These are phyloP conservation scores for Botrylloides violaceus DNA, from an alignment of 23 tunicate genomes.

Conservation along the genomic window DNA sequence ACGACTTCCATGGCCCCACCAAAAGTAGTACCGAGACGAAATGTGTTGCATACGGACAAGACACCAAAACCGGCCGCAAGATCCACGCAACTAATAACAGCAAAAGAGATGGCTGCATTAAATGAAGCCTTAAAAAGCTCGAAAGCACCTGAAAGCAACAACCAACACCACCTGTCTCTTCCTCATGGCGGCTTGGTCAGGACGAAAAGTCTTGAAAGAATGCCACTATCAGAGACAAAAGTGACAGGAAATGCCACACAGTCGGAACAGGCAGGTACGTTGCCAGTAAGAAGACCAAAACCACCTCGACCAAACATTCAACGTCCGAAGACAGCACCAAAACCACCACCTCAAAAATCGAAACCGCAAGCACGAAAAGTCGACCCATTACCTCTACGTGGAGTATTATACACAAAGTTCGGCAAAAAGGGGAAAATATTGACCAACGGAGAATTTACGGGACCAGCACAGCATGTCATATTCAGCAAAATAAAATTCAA, in stretches of 20 bases:
- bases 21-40: slow-evolving; percentile 9
- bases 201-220: background rate
- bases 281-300: slow-evolving; percentile 17
- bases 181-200: background rate
- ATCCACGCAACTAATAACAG: background rate
- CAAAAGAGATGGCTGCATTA: background rate
- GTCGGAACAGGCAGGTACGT: background rate
- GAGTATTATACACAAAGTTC: slow-evolving; percentile 10
- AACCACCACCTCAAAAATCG: slow-evolving; percentile 11
- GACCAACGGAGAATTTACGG: slow-evolving; percentile 31
- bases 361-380: background rate
- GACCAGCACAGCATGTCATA: slow-evolving; percentile 32
- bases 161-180: background rate
- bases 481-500: slow-evolving; percentile 18
- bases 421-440: slow-evolving; percentile 30
- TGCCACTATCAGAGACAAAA: background rate
- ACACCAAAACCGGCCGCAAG: background rate
- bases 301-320: background rate
- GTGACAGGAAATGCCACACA: background rate
- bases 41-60: background rate
- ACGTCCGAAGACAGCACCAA: slow-evolving; percentile 12
- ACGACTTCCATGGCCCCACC: background rate
- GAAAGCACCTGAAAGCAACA: background rate
- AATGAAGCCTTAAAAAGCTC: background rate
- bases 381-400: slow-evolving; percentile 6